Percentiles rank a stretch among this genome's conserved stretches.
phyloP scores from a whole-genome alignment of 2,113 vertebrate genomes.

The Tachycineta bicolor region DNA sequence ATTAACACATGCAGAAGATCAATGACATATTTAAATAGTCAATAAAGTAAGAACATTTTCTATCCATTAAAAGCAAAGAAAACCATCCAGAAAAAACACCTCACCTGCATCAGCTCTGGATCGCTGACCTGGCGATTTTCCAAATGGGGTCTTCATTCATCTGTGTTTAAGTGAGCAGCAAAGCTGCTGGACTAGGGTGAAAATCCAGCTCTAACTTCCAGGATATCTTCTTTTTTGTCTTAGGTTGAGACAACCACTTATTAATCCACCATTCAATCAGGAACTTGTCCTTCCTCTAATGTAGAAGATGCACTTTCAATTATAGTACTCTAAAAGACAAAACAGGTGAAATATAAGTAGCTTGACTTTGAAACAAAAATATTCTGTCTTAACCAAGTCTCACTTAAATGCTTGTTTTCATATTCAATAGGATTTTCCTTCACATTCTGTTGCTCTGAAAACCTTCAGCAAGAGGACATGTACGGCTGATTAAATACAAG shows the following conservation, averaged over 20 bases:
- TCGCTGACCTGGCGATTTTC: conserved; percentile 91
- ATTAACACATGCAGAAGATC: not conserved
- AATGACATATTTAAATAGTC: not conserved
- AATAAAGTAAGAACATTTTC: not conserved
- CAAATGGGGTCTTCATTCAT: conserved; percentile 99
- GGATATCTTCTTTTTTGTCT: conserved; percentile 32
- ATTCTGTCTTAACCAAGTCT: not conserved
- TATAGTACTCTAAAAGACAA: conserved; percentile 71
- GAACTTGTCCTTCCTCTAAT: conserved; percentile 7
- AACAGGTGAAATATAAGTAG: not conserved
- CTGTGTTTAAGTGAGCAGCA: conserved; percentile 91
- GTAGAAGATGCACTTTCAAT: conserved; percentile 37
- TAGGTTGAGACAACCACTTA: conserved; percentile 20
- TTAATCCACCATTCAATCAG: conserved; percentile 71
- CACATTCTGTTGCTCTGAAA: not conserved
- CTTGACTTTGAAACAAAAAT: not conserved
- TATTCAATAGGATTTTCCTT: not conserved
- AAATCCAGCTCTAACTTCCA: conserved; percentile 68
- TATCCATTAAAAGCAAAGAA: not conserved
- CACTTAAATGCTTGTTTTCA: not conserved
- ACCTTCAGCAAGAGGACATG: not conserved
- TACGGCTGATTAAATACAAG: not conserved
- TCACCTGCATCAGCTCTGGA: conserved; percentile 94
- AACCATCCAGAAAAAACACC: not conserved
- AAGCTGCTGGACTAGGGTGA: conserved; percentile 85